These are phyloP conservation scores for Nephrotoma guestfalica DNA, from an alignment of 2,888 invertebrate genomes.

Conservation along the genomic window DNA sequence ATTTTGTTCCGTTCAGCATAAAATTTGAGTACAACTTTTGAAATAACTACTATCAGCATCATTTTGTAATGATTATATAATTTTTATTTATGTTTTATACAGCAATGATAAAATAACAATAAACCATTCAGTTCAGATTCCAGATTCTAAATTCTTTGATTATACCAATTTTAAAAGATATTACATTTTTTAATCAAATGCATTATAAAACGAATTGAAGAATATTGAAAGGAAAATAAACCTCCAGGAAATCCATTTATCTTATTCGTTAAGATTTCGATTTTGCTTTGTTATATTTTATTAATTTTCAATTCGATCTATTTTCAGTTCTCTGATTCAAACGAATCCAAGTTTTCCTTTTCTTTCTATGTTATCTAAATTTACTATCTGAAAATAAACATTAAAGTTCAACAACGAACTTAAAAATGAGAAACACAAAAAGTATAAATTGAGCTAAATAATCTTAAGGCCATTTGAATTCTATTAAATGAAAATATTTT, in stretches of 20 bases:
- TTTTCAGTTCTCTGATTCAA: neutral
- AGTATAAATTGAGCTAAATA: neutral
- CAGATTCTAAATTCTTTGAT: neutral
- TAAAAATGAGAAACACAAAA: neutral
- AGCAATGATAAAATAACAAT: neutral
- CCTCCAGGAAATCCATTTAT: neutral
- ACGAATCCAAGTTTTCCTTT: neutral
- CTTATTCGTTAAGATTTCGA: neutral
- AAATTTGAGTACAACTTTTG: too few relatives aligned
- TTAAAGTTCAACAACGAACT: neutral
- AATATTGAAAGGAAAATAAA: neutral
- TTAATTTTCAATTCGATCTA: neutral
- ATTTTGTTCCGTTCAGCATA: too few relatives aligned
- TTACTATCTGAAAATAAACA: neutral
- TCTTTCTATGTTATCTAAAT: neutral
- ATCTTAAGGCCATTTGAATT: neutral
- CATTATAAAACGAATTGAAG: neutral
- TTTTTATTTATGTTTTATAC: neutral
- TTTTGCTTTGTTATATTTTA: neutral
- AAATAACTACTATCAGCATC: too few relatives aligned
- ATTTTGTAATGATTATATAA: neutral
- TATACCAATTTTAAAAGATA: neutral
- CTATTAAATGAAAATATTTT: neutral
- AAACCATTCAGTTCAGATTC: neutral
- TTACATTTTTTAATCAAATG: neutral